Evolutionary conservation across 2,797 vertebrate species (phyloP), one percentile per base, ranked within the genome.

Genomic region (Moxostoma hubbsi): DNA sequence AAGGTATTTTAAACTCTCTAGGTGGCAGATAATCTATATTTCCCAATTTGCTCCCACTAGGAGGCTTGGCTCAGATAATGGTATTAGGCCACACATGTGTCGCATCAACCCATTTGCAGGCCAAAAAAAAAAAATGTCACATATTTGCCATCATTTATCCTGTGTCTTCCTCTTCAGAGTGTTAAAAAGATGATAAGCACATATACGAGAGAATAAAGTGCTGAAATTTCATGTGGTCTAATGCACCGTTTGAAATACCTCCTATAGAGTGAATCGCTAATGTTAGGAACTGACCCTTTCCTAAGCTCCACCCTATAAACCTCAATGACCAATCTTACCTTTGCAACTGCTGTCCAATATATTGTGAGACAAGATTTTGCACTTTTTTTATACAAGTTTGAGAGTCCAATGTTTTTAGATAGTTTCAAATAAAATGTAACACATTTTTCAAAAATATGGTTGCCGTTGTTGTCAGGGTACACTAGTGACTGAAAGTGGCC

Each of bases 1-100:
- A 80, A 75, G 13, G 62, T 59, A 68, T 53, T 69, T 63, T 15
- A 49, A 74, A 47, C 57, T 67, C 64, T 68, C 68, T 55, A 53
- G 51, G 67, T 63, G 66, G 57, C 51, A 70, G 55, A 62, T 49
- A 69, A 81, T 75, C 79, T 5, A 64, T 81, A 66, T 62, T 50
- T 70, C 46, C 43, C 2, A 2, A 24, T 24, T 53, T 61, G 54
- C 72, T 81, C 73, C 16, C 64, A 24, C 15, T 47, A 24, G 47
- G 79, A 9, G 47, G 5, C 49, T 61, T 46, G 47, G 5, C 49
- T 61, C 54, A 12, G 11, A 63, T 57, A 50, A 64, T 57, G 73
- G 65, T 54, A 47, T 69, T 51, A 61, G 24, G 12, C 24, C 57
- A 55, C 15, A 69, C n/a, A 6, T 67, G 55, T 59, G 71, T 18